Evolutionary conservation across 35 echinoderm and acorn worm species (phyloP).

Genomic region (Holothuria glaberrima): DNA sequence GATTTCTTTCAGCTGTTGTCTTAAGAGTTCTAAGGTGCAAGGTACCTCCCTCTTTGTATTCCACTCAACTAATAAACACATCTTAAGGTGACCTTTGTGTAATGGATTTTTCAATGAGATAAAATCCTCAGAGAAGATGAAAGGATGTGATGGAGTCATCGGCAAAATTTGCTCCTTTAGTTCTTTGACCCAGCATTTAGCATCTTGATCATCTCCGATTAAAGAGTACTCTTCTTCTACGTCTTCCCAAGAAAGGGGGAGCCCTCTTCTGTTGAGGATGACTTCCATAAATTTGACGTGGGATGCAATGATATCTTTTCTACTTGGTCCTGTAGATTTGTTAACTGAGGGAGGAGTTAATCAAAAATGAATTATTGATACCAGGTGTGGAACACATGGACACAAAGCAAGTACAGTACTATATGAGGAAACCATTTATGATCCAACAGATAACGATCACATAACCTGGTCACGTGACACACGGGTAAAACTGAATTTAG

Average conservation of each 20-base stretch:
- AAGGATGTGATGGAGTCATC: constrained; percentile 2
- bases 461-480: no score
- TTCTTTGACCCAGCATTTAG: neutral
- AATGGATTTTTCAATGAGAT: neutral
- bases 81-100: no score
- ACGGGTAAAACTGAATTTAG: no score
- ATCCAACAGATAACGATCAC: no score
- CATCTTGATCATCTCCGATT: neutral
- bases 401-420: no score
- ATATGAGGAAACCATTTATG: no score
- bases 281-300: constrained; percentile 20
- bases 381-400: no score
- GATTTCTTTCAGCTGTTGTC: no score
- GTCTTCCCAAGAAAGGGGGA: constrained; percentile 9
- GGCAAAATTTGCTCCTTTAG: neutral
- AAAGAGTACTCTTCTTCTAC: neutral
- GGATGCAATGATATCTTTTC: neutral
- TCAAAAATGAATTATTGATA: neutral
- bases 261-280: constrained; percentile 2
- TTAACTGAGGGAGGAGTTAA: neutral
- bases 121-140: constrained; percentile 29
- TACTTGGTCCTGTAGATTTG: constrained; percentile 1
- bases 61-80: no score
- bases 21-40: no score
- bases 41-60: no score